Evolutionary conservation across 2,113 vertebrate genomes (phyloP).

Genomic region (Ceyx melanurus): DNA sequence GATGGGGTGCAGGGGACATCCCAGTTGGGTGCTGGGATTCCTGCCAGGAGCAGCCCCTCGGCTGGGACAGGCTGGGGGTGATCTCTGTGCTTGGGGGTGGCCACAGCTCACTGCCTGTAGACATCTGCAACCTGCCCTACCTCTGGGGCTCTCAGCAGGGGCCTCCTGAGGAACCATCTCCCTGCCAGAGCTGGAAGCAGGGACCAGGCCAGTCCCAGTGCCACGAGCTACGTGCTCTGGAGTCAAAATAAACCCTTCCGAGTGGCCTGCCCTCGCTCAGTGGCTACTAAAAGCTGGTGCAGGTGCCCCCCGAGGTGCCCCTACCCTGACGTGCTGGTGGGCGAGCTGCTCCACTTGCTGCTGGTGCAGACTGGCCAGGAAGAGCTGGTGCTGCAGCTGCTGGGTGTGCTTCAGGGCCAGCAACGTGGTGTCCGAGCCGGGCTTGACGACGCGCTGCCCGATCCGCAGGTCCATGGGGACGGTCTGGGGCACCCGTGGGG

Average conservation of each 20-base stretch:
- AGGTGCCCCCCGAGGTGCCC: accelerated
- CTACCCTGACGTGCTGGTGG: slow-evolving; percentile 78
- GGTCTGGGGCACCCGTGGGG: slow-evolving; percentile 71
- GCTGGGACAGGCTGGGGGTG: neutral
- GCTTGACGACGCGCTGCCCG: slow-evolving; percentile 79
- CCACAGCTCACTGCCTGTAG: accelerated
- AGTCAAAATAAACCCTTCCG: neutral
- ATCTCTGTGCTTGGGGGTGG: neutral
- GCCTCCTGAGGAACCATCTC: neutral
- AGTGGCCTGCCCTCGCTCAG: accelerated
- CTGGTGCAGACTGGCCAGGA: slow-evolving; percentile 81
- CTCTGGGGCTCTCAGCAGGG: neutral
- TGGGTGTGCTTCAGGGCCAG: slow-evolving; percentile 80
- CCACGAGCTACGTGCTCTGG: neutral
- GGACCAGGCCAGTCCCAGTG: neutral
- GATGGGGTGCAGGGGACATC: accelerated
- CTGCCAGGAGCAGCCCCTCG: neutral
- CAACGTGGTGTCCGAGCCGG: slow-evolving; percentile 77
- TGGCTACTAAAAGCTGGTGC: accelerated
- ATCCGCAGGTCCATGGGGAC: slow-evolving; percentile 90
- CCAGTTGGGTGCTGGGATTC: neutral
- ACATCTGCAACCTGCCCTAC: neutral
- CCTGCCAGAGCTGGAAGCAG: neutral
- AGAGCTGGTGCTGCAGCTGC: slow-evolving; percentile 80
- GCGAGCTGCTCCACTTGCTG: slow-evolving; percentile 78